Conservation (phyloP, 2,797 vertebrate species). For the Arctocebus calabarensis region DNA sequence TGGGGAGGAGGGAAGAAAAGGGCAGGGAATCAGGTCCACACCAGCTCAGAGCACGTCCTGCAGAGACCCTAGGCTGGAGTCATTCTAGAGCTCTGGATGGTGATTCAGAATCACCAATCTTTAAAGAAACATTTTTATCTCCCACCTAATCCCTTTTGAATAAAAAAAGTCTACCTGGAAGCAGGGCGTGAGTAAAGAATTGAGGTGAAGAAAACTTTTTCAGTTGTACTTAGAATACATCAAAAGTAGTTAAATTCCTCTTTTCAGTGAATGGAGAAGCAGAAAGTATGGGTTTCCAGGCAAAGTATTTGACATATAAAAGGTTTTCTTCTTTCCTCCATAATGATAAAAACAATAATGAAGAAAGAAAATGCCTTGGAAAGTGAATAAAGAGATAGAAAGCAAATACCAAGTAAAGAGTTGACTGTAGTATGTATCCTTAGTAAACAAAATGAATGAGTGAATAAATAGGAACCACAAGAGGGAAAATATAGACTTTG, state of each 20-base stretch:
- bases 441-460: not conserved
- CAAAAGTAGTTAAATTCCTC: not conserved
- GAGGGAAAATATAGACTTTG: not conserved
- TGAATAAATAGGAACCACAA: not conserved
- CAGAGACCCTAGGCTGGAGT: not conserved
- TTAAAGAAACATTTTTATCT: constrained; percentile 21
- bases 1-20: not conserved
- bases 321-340: not conserved
- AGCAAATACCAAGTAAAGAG: not conserved
- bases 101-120: constrained; percentile 5
- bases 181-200: not conserved
- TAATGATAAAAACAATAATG: not conserved
- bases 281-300: not conserved
- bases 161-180: not conserved
- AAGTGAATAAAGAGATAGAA: not conserved
- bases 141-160: not conserved
- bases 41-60: not conserved
- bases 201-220: not conserved
- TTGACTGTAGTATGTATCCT: not conserved
- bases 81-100: not conserved
- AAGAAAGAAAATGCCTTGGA: not conserved
- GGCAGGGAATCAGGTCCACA: not conserved
- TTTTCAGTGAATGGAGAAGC: not conserved
- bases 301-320: not conserved
- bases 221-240: not conserved